A percentile compares a stretch with the other conserved stretches of the same genome.
phyloP scores from a whole-genome alignment of 2,797 vertebrate species.

The Alca torda region DNA sequence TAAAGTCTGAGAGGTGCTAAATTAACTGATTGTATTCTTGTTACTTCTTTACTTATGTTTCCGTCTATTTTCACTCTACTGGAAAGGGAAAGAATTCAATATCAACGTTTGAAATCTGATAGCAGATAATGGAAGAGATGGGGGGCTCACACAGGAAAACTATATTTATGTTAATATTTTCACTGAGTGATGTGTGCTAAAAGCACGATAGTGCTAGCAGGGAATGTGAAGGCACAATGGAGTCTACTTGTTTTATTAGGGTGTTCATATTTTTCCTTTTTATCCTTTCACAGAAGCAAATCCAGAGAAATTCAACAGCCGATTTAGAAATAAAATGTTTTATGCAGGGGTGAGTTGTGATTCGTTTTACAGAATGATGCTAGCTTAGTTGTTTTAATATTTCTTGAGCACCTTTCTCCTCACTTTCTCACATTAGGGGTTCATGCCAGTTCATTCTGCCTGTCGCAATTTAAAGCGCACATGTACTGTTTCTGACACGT shows the following conservation, averaged over 20 bases:
- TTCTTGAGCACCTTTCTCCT: background rate
- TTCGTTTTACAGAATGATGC: background rate
- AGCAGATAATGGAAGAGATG: background rate
- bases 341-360: slow-evolving; percentile 93
- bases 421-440: background rate
- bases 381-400: background rate
- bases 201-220: background rate
- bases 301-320: slow-evolving; percentile 99
- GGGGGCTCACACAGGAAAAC: background rate
- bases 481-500: background rate
- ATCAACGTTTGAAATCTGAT: background rate
- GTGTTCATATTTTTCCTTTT: background rate
- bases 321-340: slow-evolving; percentile 99
- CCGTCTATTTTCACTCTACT: background rate
- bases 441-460: background rate
- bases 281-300: slow-evolving; percentile 89
- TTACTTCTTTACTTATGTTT: background rate
- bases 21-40: background rate
- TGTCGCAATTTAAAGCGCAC: background rate
- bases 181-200: background rate
- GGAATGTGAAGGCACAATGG: background rate
- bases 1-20: background rate
- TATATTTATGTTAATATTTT: background rate
- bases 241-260: background rate
- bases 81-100: background rate